phyloP scores from a whole-genome alignment of 2,888 invertebrate species.

The Oscheius sp. region DNA sequence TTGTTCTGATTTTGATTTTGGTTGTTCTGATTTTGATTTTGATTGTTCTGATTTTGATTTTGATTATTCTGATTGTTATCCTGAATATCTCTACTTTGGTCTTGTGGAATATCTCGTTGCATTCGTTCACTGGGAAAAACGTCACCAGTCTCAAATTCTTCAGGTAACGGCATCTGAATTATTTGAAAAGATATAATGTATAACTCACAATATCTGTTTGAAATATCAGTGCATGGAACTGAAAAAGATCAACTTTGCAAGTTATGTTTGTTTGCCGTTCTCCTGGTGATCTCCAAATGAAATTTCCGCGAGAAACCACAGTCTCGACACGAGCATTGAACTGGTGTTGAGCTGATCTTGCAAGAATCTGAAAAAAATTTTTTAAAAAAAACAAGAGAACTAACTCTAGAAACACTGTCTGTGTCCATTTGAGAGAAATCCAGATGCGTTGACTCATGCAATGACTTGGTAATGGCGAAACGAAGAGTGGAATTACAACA shows the following conservation, averaged over 20 bases:
- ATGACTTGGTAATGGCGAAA: constrained; percentile 36
- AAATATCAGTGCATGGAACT: constrained; percentile 5
- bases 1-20: not conserved
- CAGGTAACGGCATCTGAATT: not conserved
- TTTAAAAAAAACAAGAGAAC: too few relatives aligned
- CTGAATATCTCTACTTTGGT: too few relatives aligned
- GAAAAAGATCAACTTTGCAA: constrained; percentile 8
- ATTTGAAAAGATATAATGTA: not conserved
- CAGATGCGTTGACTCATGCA: constrained; percentile 36
- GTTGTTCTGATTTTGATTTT: not conserved
- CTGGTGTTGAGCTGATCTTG: not conserved
- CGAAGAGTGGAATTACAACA: constrained; percentile 44
- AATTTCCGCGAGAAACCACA: constrained; percentile 11
- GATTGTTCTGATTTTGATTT: not conserved
- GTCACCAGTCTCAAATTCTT: not conserved
- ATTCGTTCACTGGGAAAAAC: too few relatives aligned
- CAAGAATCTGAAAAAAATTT: not conserved
- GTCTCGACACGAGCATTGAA: constrained; percentile 6
- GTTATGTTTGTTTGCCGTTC: not conserved
- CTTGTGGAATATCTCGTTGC: too few relatives aligned
- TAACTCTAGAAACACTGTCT: constrained; percentile 3
- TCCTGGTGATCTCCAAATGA: not conserved
- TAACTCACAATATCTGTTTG: not conserved
- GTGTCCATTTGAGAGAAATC: constrained; percentile 15
- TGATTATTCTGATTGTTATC: not conserved